Percentiles rank a stretch among this genome's conserved stretches.
These are phyloP conservation scores for Trogon melanurus DNA, from an alignment of 2,113 vertebrate genomes.

Conservation along the genomic window DNA sequence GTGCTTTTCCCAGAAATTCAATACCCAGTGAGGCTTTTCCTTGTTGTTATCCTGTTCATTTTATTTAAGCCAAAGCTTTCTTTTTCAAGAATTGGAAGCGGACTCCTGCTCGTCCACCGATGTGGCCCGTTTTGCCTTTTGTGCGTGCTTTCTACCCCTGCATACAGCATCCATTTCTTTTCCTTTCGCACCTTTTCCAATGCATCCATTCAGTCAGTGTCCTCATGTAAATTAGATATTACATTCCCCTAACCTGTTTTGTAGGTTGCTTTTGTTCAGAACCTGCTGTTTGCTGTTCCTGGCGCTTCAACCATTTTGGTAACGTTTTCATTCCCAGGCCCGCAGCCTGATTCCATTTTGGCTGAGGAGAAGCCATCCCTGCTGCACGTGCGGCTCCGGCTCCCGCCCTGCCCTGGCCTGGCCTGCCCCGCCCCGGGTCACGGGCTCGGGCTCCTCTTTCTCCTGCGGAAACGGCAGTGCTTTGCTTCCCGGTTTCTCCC, in stretches of 20 bases:
- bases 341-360: background rate
- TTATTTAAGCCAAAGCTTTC: background rate
- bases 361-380: background rate
- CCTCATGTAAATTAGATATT: background rate
- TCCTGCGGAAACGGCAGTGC: rapidly evolving
- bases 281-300: background rate
- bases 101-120: background rate
- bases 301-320: rapidly evolving
- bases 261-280: background rate
- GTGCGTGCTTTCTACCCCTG: background rate
- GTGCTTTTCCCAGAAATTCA: background rate
- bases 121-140: background rate
- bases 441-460: background rate
- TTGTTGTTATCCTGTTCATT: background rate
- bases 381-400: background rate
- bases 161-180: background rate
- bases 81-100: background rate
- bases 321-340: rapidly evolving
- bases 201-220: background rate
- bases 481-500: rapidly evolving
- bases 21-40: background rate
- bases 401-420: rapidly evolving
- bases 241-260: background rate
- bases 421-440: too few relatives aligned
- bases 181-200: background rate